Base-by-base conservation (phyloP, 1,140 invertebrate genomes). In the Popillia japonica region DNA sequence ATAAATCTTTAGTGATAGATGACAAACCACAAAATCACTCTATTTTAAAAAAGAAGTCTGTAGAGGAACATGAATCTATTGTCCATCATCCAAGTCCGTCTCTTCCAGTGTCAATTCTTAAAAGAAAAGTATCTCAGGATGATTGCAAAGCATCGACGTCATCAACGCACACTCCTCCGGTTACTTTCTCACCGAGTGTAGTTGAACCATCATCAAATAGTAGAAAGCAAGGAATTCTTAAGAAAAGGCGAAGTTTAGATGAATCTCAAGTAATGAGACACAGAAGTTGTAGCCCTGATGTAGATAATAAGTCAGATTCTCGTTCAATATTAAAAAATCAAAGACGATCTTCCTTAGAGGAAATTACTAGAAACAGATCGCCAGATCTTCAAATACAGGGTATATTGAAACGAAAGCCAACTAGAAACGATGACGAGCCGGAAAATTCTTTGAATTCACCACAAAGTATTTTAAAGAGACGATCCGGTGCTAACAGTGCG, bases 201-300 rank as follows among this genome's bases (percentile, higher is more conserved):
- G 82, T 92, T 42, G 92, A 92, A 83, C 89, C 90, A 6, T 87
- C 89, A 22, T 89, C 88, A 77, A 90, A 88, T 79, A 41, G 42
- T 34, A 87, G 89, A 76, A 90, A 92, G 82, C 91, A 91, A 72
- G 94, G 94, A 61, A 96, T 95, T 82, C 87, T 95, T 59, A 95
- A 96, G 83, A 95, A 95, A 86, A 89, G 93, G 61, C 90, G 93
- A 75, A 94, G 93, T 82, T 87, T 95, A 76, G 94, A 95, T 82
- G 94, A 95, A 83, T 93, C 91, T 3, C 92, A 92, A 85, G 92
- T 93, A 64, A 87, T 92, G 77, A 88, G 92, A 74, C 89, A 91
- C 77, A 87, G 92, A 73, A 92, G 91, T 78, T 91, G 91, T 82
- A 93, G 92, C 78, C 92, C 92, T 0, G 92, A 93, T 82, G 90